A percentile compares a stretch with the other conserved stretches of the same genome.
phyloP scores from a whole-genome alignment of 2,888 invertebrate genomes.

The Leuctra nigra region DNA sequence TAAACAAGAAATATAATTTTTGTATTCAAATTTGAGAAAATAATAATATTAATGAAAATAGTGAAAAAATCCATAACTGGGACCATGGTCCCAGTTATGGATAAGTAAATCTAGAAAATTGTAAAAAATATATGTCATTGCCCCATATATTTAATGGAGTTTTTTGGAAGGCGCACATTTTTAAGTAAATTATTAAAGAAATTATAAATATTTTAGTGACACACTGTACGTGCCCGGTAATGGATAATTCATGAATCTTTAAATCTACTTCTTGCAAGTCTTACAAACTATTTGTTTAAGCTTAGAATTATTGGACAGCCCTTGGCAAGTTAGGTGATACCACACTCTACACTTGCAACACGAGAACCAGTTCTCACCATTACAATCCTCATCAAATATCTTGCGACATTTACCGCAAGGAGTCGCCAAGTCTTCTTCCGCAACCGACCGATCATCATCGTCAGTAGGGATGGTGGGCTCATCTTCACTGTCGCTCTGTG shows the following conservation, averaged over 20 bases:
- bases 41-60: background rate
- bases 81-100: too few species aligned
- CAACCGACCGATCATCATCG: too few species aligned
- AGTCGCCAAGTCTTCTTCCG: too few species aligned
- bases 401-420: too few species aligned
- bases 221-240: background rate
- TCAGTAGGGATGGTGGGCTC: too few species aligned
- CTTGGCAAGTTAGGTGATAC: background rate
- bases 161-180: background rate
- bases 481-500: too few species aligned
- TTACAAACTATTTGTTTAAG: background rate
- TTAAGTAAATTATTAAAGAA: background rate
- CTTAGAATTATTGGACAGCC: background rate
- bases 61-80: background rate
- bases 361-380: background rate
- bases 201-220: background rate
- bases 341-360: background rate
- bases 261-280: background rate
- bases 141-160: background rate
- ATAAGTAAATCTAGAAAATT: background rate
- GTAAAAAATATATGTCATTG: background rate
- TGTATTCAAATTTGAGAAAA: background rate
- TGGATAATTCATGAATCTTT: background rate
- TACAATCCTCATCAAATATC: background rate
- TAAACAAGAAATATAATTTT: background rate